These are phyloP conservation scores for Scylla paramamosain DNA, from an alignment of 1,140 invertebrate species.

Conservation along the genomic window DNA sequence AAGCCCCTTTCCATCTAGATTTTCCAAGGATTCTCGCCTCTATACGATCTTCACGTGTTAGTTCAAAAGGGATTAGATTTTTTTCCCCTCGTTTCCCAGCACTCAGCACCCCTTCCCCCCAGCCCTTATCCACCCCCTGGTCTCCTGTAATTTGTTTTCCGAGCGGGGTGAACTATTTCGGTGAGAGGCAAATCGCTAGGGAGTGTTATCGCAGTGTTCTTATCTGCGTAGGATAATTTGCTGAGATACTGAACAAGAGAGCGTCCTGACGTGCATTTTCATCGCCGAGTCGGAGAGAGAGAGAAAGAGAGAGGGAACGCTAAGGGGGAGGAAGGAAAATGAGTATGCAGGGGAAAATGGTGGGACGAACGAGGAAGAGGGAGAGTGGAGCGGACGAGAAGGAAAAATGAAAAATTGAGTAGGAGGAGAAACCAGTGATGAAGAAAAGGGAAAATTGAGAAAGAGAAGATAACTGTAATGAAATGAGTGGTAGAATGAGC, in stretches of 20 bases:
- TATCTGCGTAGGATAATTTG: not conserved
- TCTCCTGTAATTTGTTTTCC: not conserved
- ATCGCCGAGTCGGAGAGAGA: not conserved
- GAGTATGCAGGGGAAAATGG: not conserved
- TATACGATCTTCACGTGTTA: not conserved
- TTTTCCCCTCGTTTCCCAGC: not conserved
- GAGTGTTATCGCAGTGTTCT: not conserved
- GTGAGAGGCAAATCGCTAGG: not conserved
- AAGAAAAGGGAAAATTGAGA: no score
- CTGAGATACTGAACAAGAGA: not conserved
- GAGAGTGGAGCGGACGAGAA: no score
- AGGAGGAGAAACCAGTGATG: no score
- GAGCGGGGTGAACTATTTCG: not conserved
- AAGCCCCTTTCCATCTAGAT: not conserved
- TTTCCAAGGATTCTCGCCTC: not conserved
- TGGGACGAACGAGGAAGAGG: no score
- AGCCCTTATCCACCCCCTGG: not conserved
- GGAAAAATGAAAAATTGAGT: no score
- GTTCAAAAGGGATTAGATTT: not conserved
- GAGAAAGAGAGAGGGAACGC: not conserved
- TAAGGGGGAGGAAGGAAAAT: not conserved
- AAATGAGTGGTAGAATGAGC: no score
- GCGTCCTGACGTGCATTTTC: no score
- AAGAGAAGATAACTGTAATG: no score
- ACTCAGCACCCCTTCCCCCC: not conserved